Percentiles rank a stretch among this genome's conserved stretches.
Evolutionary conservation across 1,140 invertebrate species (phyloP).

Genomic region (Cecropterus lyciades): DNA sequence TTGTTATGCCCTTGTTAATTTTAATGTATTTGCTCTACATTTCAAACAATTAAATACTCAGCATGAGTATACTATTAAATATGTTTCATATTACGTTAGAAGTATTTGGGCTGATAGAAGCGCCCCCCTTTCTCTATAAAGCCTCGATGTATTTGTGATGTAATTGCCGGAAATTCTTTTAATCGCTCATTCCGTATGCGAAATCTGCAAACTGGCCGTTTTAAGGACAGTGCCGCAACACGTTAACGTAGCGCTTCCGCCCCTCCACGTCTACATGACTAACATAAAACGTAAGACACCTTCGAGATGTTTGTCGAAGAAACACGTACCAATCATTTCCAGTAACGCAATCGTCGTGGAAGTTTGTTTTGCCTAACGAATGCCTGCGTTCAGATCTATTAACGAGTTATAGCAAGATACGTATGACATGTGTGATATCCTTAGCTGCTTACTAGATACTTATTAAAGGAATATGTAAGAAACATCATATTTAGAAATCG

Average conservation of each 20-base stretch:
- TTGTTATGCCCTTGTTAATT: too few relatives aligned
- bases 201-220: slow-evolving; percentile 60
- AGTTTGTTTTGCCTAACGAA: too few relatives aligned
- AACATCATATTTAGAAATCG: too few relatives aligned
- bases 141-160: slow-evolving; percentile 47
- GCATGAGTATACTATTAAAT: too few relatives aligned
- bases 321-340: background rate
- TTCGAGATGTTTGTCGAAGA: background rate
- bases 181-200: slow-evolving; percentile 63
- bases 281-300: background rate
- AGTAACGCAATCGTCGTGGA: too few relatives aligned
- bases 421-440: too few relatives aligned
- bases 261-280: slow-evolving; percentile 28
- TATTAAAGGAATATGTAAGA: too few relatives aligned
- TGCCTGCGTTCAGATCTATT: too few relatives aligned
- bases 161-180: slow-evolving; percentile 60
- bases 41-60: too few relatives aligned
- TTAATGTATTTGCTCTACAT: too few relatives aligned
- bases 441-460: too few relatives aligned
- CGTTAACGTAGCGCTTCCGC: slow-evolving; percentile 46
- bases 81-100: background rate
- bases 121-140: slow-evolving; percentile 48
- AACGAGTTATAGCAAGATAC: too few relatives aligned
- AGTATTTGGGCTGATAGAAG: background rate
- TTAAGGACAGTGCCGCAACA: slow-evolving; percentile 60